Evolutionary conservation across 2,888 invertebrate genomes (phyloP).

Genomic region (Petrophora chlorosata): DNA sequence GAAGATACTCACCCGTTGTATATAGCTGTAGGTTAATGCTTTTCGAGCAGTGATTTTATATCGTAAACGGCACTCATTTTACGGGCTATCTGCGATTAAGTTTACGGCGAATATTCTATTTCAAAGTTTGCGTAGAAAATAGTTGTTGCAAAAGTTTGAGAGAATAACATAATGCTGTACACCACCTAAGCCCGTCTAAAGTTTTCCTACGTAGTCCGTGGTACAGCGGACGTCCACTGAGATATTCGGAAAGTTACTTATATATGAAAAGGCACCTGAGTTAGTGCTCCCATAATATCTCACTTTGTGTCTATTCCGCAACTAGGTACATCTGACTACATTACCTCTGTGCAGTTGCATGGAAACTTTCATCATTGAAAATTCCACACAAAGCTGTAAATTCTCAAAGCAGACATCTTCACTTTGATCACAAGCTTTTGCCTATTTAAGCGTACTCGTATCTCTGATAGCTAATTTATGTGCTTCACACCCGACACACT

Average conservation of each 20-base stretch:
- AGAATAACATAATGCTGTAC: conserved; percentile 38
- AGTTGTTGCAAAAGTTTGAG: neutral
- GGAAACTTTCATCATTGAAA: conserved; percentile 34
- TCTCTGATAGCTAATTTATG: conserved; percentile 14
- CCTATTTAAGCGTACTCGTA: conserved; percentile 1
- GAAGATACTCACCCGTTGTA: neutral
- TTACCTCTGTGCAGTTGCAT: conserved; percentile 26
- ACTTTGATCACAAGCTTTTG: conserved; percentile 10
- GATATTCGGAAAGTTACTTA: conserved; percentile 52
- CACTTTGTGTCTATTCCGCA: conserved; percentile 31
- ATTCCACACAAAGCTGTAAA: conserved; percentile 9
- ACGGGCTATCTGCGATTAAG: neutral
- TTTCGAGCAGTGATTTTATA: neutral
- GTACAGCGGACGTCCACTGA: conserved; percentile 38
- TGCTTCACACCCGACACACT: neutral
- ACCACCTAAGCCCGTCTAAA: conserved; percentile 50
- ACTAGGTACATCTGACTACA: conserved; percentile 37
- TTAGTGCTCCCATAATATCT: conserved; percentile 43
- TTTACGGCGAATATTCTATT: conserved; percentile 1
- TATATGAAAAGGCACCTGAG: conserved; percentile 51
- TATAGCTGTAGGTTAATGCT: neutral
- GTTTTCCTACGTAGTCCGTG: conserved; percentile 46
- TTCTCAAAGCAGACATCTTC: conserved; percentile 15
- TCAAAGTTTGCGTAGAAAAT: conserved; percentile 1
- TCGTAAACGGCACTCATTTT: neutral